Evolutionary conservation across 2,888 invertebrate genomes (phyloP), one percentile per base, ranked within the genome.

Genomic region (Altica lythri): DNA sequence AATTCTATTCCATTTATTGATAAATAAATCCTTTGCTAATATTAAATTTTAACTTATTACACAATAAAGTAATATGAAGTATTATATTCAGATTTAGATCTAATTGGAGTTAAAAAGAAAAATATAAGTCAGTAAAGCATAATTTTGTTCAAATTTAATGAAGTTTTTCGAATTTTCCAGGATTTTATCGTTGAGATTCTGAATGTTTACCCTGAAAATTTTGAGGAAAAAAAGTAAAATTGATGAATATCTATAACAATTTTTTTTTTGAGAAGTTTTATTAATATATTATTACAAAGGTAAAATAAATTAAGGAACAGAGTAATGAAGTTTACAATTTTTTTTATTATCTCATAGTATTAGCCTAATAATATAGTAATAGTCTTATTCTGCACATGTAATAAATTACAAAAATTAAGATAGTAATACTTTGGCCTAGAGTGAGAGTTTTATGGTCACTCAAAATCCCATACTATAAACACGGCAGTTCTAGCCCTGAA

Each of bases 391-490:
- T 74, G 74, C 72, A 72, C 71, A 73, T 70, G 72, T 72, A 75
- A 73, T 73, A 73, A 74, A 73, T 72, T 70, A 72, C 69, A 65
- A 69, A 48, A 68, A 66, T 70, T 65, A 70, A 69, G 71, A 71
- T 70, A 70, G 70, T 72, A 75, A 73, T 76, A 76, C 76, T 76
- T 76, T 76, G 76, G 75, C 75, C 72, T 74, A 73, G 49, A 45
- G 68, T 70, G 72, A 69, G 71, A 65, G 57, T 62, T 70, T 68
- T 64, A 71, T 68, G 67, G 69, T 67, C 70, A 68, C 69, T 66
- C 63, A 57, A n/a, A n/a, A 67, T 68, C 67, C 67, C 69, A 65
- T 62, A 59, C 29, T 47, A 49, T 54, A 63, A 73, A 70, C 72
- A 72, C 73, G 74, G 73, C 73, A 73, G 73, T 71, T 71, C 62